Evolutionary conservation across 2,797 vertebrate species (phyloP).

Genomic region (Acrossocheilus wenchowensis): DNA sequence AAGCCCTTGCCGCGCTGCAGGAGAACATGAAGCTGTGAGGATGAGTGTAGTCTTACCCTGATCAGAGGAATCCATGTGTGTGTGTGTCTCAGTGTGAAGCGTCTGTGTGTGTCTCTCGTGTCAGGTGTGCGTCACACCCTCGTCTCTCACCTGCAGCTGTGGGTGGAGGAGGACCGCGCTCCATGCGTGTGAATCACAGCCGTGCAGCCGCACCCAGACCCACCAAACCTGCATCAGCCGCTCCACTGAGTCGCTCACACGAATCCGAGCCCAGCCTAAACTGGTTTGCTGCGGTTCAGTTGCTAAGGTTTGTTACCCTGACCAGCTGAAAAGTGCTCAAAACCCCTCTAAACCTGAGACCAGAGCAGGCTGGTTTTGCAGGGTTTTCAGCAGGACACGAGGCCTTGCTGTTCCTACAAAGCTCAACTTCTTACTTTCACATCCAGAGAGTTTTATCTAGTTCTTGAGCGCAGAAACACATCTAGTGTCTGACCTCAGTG

Average conservation of each 20-base stretch:
- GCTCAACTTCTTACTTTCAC: too few relatives aligned
- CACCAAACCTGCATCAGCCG: constrained; percentile 5
- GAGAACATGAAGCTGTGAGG: background rate
- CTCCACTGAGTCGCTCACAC: too few relatives aligned
- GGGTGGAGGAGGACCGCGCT: constrained; percentile 66
- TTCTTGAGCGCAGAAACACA: background rate
- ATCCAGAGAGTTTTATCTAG: background rate
- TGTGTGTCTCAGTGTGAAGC: background rate
- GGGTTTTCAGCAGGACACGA: background rate
- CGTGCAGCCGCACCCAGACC: constrained; percentile 56
- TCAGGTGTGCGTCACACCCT: background rate
- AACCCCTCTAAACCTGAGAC: background rate
- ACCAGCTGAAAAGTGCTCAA: background rate
- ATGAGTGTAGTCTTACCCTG: constrained; percentile 38
- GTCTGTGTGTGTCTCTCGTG: background rate
- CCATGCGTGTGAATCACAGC: constrained; percentile 61
- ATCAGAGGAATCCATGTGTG: constrained; percentile 47
- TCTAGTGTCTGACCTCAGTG: too few relatives aligned
- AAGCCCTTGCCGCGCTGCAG: too few relatives aligned
- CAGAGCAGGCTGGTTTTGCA: background rate
- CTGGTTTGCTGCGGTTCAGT: background rate
- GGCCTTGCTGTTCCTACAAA: background rate
- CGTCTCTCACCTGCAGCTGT: background rate
- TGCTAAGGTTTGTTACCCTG: background rate
- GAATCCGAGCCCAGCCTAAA: background rate